Percentiles rank a stretch among this genome's conserved stretches.
These are phyloP conservation scores for Vesta saturnalis DNA, from an alignment of 2,888 invertebrate genomes.

Conservation along the genomic window DNA sequence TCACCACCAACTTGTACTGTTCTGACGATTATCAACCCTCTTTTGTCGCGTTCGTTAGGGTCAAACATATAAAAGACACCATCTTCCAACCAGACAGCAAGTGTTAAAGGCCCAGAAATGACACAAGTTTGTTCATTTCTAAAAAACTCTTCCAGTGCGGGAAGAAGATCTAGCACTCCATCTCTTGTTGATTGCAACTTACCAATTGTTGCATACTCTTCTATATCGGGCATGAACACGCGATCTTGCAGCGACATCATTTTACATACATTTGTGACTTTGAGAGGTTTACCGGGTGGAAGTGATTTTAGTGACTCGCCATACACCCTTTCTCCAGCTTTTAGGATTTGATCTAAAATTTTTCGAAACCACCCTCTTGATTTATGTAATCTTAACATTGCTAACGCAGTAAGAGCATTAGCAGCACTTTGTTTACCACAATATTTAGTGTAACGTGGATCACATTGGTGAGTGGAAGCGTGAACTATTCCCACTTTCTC, in stretches of 20 bases:
- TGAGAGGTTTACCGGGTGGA: slow-evolving; percentile 40
- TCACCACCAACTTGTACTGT: slow-evolving; percentile 45
- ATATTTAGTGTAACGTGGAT: slow-evolving; percentile 53
- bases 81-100: slow-evolving; percentile 62
- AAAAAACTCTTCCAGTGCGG: slow-evolving; percentile 58
- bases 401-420: slow-evolving; percentile 57
- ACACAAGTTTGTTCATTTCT: slow-evolving; percentile 56
- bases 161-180: slow-evolving; percentile 54
- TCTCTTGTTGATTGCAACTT: slow-evolving; percentile 52
- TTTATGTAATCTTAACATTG: slow-evolving; percentile 57
- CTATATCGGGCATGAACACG: slow-evolving; percentile 51
- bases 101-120: slow-evolving; percentile 57
- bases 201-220: slow-evolving; percentile 57
- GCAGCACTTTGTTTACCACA: slow-evolving; percentile 55
- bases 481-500: slow-evolving; percentile 55
- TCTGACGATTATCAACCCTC: slow-evolving; percentile 48
- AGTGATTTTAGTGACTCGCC: slow-evolving; percentile 50
- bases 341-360: slow-evolving; percentile 57
- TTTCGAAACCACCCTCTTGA: slow-evolving; percentile 59
- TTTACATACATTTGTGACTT: slow-evolving; percentile 46
- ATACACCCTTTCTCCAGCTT: slow-evolving; percentile 57
- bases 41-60: slow-evolving; percentile 59
- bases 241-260: slow-evolving; percentile 50
- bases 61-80: slow-evolving; percentile 61
- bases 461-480: slow-evolving; percentile 56